Evolutionary conservation across 2,888 invertebrate species (phyloP).

Genomic region (Caenorhabditis drosophilae): DNA sequence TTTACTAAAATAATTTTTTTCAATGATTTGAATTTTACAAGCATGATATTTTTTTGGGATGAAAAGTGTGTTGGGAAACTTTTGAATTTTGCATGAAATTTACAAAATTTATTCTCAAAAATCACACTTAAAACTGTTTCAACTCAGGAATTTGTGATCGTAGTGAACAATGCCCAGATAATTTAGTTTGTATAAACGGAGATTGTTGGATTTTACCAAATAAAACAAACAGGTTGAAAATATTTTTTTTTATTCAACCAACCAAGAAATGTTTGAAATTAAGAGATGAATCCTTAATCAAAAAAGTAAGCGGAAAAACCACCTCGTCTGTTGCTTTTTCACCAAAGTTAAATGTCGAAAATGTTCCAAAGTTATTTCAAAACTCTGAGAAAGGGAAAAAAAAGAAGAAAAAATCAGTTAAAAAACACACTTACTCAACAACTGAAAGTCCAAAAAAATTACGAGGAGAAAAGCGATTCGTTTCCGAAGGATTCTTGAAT

Average conservation of each 20-base stretch:
- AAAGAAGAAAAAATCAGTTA: background rate
- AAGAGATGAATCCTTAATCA: no score
- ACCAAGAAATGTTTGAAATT: no score
- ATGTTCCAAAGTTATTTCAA: no score
- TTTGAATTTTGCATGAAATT: background rate
- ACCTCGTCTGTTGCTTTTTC: background rate
- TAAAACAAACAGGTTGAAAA: conserved; percentile 11
- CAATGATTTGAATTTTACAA: no score
- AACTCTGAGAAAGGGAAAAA: no score
- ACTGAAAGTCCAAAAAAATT: background rate
- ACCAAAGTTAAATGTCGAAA: background rate
- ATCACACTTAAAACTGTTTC: no score
- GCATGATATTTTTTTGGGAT: no score
- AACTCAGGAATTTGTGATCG: conserved; percentile 45
- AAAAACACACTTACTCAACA: no score
- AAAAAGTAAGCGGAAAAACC: no score
- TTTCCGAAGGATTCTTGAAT: conserved; percentile 25
- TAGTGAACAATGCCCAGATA: conserved; percentile 38
- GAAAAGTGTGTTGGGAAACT: no score
- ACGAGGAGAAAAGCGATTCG: conserved; percentile 18
- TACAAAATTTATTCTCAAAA: background rate
- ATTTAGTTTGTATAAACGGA: conserved; percentile 40
- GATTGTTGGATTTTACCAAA: conserved; percentile 49
- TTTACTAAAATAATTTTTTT: no score
- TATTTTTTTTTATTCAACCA: no score